Percentiles rank a stretch among this genome's conserved stretches.
Evolutionary conservation across 1,140 invertebrate genomes (phyloP).

Genomic region (Linepithema humile): DNA sequence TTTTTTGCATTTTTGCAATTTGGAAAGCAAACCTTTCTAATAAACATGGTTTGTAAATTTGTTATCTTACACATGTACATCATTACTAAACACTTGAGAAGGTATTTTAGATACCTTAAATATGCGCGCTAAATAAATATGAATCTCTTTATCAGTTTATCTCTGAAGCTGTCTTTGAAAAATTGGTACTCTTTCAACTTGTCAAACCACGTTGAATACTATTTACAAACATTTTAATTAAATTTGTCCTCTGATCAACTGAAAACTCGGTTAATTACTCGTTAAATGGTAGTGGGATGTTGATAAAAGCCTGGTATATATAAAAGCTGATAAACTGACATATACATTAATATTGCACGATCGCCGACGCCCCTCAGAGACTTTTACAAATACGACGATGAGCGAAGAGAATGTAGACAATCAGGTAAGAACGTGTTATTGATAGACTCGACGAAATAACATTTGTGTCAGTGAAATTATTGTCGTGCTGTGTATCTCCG

Average conservation of each 20-base stretch:
- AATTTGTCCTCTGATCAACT: neutral
- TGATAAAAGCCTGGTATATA: conserved; percentile 5
- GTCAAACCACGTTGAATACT: neutral
- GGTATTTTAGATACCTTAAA: too few species aligned
- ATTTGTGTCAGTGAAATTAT: conserved; percentile 6
- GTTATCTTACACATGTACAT: too few species aligned
- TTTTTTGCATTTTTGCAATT: too few species aligned
- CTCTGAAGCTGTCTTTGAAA: neutral
- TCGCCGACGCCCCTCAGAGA: neutral
- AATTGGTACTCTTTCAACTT: neutral
- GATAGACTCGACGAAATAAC: neutral
- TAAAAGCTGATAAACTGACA: too few species aligned
- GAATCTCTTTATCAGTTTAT: neutral
- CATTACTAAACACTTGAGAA: too few species aligned
- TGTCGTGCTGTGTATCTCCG: neutral
- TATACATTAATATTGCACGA: too few species aligned
- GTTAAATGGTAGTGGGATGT: neutral
- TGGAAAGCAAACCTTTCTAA: too few species aligned
- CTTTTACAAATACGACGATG: neutral
- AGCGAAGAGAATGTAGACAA: neutral
- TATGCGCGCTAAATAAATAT: too few species aligned
- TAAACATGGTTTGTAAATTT: too few species aligned
- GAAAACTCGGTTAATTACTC: neutral
- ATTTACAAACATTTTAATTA: neutral
- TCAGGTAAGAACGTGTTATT: neutral